Conservation (phyloP, 64 coral and sea anemone species). For the Catalaphyllia jardinei region DNA sequence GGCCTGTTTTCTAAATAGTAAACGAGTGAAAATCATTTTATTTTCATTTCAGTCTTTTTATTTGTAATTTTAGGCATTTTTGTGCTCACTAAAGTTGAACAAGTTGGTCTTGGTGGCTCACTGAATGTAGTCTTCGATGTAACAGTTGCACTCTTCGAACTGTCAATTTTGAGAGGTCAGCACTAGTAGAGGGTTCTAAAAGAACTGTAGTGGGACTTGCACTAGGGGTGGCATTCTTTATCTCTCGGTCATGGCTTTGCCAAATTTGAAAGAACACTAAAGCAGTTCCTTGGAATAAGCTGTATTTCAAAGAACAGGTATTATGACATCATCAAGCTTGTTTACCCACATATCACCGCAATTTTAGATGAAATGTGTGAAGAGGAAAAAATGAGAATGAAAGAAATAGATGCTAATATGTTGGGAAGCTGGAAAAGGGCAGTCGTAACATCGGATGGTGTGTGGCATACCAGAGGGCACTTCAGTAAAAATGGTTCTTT, state of each 20-base stretch:
- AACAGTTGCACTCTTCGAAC: no score
- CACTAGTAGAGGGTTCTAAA: neutral
- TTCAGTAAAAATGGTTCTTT: conserved; percentile 34
- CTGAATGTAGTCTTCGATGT: no score
- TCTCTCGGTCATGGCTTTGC: neutral
- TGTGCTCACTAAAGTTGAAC: no score
- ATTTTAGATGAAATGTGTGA: neutral
- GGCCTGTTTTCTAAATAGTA: no score
- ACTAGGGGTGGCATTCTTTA: neutral
- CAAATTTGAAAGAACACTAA: neutral
- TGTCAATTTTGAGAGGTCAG: neutral
- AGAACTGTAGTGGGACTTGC: neutral
- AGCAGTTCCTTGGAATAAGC: neutral
- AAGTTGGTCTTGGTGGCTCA: no score
- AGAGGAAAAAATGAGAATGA: neutral
- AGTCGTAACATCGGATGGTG: conserved; percentile 49
- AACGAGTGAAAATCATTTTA: no score
- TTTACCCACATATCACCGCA: neutral
- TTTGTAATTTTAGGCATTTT: no score
- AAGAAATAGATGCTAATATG: neutral
- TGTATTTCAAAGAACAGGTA: neutral
- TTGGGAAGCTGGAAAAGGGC: conserved; percentile 43
- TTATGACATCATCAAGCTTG: neutral
- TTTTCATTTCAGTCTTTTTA: no score
- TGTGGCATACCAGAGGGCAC: conserved; percentile 40